phyloP scores from a whole-genome alignment of 2,888 invertebrate genomes.

The Ceriagrion tenellum region DNA sequence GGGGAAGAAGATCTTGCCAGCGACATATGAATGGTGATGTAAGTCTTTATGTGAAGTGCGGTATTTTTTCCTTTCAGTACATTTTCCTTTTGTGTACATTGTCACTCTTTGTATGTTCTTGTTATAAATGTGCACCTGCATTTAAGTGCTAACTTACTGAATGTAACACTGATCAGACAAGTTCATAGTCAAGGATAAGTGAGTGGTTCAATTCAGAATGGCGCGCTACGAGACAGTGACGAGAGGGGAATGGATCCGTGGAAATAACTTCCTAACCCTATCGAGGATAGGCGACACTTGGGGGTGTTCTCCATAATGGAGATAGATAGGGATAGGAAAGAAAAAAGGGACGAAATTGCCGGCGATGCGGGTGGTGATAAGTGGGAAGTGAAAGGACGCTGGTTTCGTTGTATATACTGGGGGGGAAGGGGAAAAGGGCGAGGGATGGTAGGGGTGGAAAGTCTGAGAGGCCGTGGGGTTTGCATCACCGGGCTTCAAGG shows the following conservation, averaged over 20 bases:
- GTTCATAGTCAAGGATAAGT: background rate
- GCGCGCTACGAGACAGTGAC: background rate
- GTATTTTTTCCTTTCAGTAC: too few relatives aligned
- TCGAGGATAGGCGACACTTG: background rate
- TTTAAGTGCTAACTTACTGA: too few relatives aligned
- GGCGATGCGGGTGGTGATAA: conserved; percentile 3
- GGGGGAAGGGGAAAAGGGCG: too few relatives aligned
- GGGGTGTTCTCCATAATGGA: background rate
- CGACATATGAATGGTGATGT: too few relatives aligned
- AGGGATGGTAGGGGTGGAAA: too few relatives aligned
- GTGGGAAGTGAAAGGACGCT: background rate
- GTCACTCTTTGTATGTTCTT: too few relatives aligned
- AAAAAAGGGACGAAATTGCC: background rate
- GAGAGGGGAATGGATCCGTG: background rate
- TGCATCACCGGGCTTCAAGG: background rate
- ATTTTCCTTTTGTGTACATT: too few relatives aligned
- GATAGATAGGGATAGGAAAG: background rate
- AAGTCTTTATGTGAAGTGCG: too few relatives aligned
- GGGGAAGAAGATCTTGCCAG: too few relatives aligned
- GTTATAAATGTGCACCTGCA: too few relatives aligned
- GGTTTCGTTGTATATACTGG: background rate
- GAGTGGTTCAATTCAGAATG: background rate
- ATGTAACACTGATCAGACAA: too few relatives aligned
- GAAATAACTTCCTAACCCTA: too few relatives aligned
- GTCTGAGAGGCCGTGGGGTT: background rate